A percentile compares a stretch with the other conserved stretches of the same genome.
Evolutionary conservation across 2,797 vertebrate genomes (phyloP).

Genomic region (Myioborus melanocephalus): DNA sequence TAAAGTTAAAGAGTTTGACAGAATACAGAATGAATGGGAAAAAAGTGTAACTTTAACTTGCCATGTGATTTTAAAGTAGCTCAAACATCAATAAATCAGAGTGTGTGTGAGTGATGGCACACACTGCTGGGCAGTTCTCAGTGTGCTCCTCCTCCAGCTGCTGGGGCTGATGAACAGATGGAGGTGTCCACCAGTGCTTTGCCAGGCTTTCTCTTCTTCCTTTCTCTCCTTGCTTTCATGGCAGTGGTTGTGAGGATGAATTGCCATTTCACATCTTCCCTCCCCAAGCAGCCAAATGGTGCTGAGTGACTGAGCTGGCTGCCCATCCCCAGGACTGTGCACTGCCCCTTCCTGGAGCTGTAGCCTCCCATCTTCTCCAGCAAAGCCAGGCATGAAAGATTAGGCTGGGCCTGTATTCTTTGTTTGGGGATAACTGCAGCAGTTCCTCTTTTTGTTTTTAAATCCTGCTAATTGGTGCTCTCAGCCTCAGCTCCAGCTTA

Average conservation of each 20-base stretch:
- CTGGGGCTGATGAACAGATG: not conserved
- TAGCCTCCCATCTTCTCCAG: fast-evolving
- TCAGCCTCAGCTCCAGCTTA: conserved; percentile 15
- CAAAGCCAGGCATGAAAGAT: not conserved
- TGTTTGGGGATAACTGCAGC: not conserved
- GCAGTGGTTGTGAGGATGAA: not conserved
- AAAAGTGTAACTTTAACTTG: not conserved
- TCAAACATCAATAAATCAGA: not conserved
- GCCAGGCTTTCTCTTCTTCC: not conserved
- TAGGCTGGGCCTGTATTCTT: not conserved
- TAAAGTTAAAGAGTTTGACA: not conserved
- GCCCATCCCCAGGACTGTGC: not conserved
- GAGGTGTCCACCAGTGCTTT: not conserved
- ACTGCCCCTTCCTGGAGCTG: not conserved
- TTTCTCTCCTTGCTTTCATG: not conserved
- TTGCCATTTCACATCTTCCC: not conserved
- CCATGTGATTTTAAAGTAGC: not conserved
- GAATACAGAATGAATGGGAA: not conserved
- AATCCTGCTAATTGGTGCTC: not conserved
- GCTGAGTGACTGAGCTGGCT: not conserved
- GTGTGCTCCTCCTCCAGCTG: not conserved
- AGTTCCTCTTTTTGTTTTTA: not conserved
- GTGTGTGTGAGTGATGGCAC: not conserved
- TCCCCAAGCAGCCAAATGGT: not conserved
- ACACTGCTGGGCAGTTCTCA: not conserved